Evolutionary conservation across 1,140 invertebrate species (phyloP).

Genomic region (Drosophila bocki): DNA sequence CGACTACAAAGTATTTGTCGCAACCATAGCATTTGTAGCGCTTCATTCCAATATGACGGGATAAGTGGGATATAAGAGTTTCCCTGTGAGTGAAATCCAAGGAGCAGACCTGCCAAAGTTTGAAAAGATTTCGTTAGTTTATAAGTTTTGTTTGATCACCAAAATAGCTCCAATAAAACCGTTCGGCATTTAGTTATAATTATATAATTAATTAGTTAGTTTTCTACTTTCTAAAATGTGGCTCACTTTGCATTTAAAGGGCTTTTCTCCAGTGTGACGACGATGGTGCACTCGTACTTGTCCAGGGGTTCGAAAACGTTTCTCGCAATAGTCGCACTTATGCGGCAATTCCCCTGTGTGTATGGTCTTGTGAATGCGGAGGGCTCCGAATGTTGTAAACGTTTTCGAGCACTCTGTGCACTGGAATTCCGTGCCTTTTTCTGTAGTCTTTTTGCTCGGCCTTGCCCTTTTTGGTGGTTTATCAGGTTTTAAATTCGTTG

Average conservation of each 20-base stretch:
- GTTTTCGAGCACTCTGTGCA: conserved; percentile 63
- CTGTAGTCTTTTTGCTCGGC: not conserved
- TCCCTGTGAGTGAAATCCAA: conserved; percentile 80
- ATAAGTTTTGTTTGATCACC: not conserved
- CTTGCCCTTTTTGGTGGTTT: not conserved
- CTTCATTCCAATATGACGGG: conserved; percentile 83
- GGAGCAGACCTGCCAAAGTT: conserved; percentile 59
- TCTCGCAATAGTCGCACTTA: conserved; percentile 77
- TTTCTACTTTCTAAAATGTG: not conserved
- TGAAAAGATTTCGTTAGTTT: not conserved
- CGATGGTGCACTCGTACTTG: conserved; percentile 90
- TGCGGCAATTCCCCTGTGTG: conserved; percentile 78
- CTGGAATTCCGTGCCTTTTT: conserved; percentile 1
- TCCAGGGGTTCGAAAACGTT: conserved; percentile 76
- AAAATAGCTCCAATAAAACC: no score
- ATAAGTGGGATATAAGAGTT: conserved; percentile 79
- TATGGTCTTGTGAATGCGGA: conserved; percentile 73
- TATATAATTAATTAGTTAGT: not conserved
- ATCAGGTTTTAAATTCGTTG: not conserved
- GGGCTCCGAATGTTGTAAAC: conserved; percentile 66
- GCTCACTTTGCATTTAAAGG: conserved; percentile 92
- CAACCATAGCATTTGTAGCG: conserved; percentile 83
- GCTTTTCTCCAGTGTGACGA: conserved; percentile 94
- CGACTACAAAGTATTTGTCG: conserved; percentile 78
- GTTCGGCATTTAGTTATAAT: no score